phyloP scores from a whole-genome alignment of 2,797 vertebrate genomes.

The Tamandua tetradactyla region DNA sequence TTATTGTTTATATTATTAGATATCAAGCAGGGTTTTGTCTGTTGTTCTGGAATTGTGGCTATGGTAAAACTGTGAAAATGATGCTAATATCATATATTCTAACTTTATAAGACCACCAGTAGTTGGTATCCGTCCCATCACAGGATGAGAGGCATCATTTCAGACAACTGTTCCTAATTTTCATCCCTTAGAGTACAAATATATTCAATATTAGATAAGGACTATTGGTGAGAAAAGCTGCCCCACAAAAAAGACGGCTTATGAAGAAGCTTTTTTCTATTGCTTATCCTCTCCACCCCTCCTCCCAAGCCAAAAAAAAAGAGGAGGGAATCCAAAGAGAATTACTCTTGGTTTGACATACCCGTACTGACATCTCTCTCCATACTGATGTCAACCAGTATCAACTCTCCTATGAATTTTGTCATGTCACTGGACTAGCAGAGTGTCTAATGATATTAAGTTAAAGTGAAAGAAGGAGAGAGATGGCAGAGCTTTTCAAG shows the following conservation, averaged over 20 bases:
- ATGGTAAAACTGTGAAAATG: too few species aligned
- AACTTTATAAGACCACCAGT: background rate
- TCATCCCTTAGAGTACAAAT: fast-evolving
- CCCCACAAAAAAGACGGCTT: background rate
- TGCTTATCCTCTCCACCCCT: background rate
- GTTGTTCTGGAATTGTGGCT: background rate
- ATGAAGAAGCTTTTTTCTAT: background rate
- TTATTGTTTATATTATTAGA: background rate
- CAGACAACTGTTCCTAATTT: too few species aligned
- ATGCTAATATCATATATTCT: background rate
- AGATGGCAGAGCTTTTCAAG: background rate
- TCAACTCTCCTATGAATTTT: background rate
- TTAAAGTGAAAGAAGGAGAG: background rate
- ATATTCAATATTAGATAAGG: background rate
- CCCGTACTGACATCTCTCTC: background rate
- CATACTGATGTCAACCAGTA: too few species aligned
- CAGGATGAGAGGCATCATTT: background rate
- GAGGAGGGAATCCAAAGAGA: too few species aligned
- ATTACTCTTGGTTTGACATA: background rate
- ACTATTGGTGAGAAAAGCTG: background rate
- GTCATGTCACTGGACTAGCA: too few species aligned
- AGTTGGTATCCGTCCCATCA: background rate
- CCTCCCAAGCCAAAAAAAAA: background rate
- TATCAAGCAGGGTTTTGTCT: background rate
- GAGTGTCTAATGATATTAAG: background rate